Percentiles rank a stretch among this genome's conserved stretches.
Conservation (phyloP, 2,888 invertebrate genomes). For the Eupsilia transversa region DNA sequence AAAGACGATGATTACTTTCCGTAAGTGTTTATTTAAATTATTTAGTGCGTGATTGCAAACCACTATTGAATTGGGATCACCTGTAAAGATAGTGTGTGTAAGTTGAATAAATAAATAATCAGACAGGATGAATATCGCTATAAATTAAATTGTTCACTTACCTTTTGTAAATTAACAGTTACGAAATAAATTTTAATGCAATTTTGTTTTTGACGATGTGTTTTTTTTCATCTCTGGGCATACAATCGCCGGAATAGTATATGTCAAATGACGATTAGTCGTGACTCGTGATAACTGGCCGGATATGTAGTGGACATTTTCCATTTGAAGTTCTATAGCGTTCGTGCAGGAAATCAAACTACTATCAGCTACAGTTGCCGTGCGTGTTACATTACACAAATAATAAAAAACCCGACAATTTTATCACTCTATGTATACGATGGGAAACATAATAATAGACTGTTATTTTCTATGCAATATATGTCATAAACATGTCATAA, state of each 20-base stretch:
- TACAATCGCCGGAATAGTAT: constrained; percentile 12
- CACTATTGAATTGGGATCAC: no score
- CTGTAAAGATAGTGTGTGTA: no score
- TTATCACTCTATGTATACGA: constrained; percentile 12
- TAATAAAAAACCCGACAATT: constrained; percentile 19
- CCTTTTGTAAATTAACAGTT: neutral
- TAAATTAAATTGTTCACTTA: neutral
- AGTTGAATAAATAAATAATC: no score
- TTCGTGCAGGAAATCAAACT: constrained; percentile 66
- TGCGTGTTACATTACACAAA: constrained; percentile 38
- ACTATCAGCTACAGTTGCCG: constrained; percentile 33
- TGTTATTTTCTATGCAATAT: neutral
- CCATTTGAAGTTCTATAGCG: constrained; percentile 46
- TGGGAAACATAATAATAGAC: neutral
- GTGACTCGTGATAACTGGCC: constrained; percentile 38
- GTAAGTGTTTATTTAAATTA: no score
- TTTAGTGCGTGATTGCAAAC: no score
- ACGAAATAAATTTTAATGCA: neutral
- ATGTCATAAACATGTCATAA: neutral
- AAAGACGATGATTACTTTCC: neutral
- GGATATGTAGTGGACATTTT: constrained; percentile 56
- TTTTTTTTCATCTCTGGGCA: neutral
- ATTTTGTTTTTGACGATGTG: neutral
- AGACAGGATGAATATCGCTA: neutral
- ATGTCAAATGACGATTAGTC: constrained; percentile 20